Evolutionary conservation across 2,888 invertebrate species (phyloP).

Genomic region (Chaetoderma sp.): DNA sequence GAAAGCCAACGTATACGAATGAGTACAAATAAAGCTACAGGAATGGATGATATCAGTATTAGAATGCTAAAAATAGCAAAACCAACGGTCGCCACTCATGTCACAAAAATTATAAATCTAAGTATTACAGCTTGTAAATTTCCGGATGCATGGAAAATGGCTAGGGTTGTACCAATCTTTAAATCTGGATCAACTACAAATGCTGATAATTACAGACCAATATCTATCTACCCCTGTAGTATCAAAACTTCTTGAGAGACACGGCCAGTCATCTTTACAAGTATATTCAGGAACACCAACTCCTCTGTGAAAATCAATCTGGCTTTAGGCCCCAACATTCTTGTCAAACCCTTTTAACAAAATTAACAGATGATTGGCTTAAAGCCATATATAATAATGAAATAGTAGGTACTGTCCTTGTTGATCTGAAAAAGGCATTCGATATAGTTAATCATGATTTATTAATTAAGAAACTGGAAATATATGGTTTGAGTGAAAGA

Average conservation of each 20-base stretch:
- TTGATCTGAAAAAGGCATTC: background rate
- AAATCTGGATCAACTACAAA: too few relatives aligned
- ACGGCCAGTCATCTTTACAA: background rate
- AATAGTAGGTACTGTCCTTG: background rate
- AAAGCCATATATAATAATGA: background rate
- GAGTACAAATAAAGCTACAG: too few relatives aligned
- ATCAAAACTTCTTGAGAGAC: background rate
- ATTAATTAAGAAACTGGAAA: background rate
- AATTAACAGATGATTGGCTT: background rate
- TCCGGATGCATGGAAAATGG: too few relatives aligned
- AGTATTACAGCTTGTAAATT: too few relatives aligned
- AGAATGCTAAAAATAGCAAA: too few relatives aligned
- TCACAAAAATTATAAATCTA: too few relatives aligned
- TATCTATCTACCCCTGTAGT: too few relatives aligned
- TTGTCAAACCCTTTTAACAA: slow-evolving; percentile 1
- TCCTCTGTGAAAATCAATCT: background rate
- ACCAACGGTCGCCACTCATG: too few relatives aligned
- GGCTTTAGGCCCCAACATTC: background rate
- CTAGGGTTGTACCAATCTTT: too few relatives aligned
- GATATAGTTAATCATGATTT: slow-evolving; percentile 2
- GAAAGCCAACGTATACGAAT: too few relatives aligned
- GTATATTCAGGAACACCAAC: background rate
- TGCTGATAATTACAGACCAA: too few relatives aligned
- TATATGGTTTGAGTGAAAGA: background rate
- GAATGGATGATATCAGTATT: too few relatives aligned